These are phyloP conservation scores for Merops nubicus DNA, from an alignment of 2,113 vertebrate genomes.

Conservation along the genomic window DNA sequence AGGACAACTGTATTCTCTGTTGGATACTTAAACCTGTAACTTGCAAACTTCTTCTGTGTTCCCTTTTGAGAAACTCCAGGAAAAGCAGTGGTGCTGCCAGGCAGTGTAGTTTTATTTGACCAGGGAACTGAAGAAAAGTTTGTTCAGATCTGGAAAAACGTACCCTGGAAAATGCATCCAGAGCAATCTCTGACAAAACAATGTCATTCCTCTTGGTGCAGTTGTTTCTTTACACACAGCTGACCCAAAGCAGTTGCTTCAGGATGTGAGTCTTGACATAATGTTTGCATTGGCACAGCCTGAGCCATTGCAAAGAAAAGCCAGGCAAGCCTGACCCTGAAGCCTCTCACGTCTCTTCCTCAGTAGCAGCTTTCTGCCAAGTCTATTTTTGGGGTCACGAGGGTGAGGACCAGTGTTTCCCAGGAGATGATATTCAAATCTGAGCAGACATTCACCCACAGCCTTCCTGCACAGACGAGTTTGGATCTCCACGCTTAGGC, in stretches of 20 bases:
- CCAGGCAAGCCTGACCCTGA: not conserved
- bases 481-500: not conserved
- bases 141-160: not conserved
- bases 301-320: not conserved
- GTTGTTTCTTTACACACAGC: not conserved
- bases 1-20: not conserved
- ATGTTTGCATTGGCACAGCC: not conserved
- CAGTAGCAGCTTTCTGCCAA: not conserved
- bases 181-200: not conserved
- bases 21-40: not conserved
- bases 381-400: not conserved
- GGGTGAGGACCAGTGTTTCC: not conserved
- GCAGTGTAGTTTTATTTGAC: accelerated
- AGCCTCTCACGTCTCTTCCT: not conserved
- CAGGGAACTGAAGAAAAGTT: not conserved
- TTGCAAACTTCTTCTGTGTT: not conserved
- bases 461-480: not conserved
- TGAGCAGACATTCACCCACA: not conserved
- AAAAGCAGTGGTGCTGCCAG: not conserved
- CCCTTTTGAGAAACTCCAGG: not conserved
- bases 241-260: not conserved
- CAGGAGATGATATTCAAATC: not conserved
- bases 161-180: not conserved
- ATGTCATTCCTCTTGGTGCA: not conserved
- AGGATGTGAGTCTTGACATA: not conserved